A percentile compares a stretch with the other conserved stretches of the same genome.
These are phyloP conservation scores for Prunella strophiata DNA, from an alignment of 2,797 vertebrate genomes.

Conservation along the genomic window DNA sequence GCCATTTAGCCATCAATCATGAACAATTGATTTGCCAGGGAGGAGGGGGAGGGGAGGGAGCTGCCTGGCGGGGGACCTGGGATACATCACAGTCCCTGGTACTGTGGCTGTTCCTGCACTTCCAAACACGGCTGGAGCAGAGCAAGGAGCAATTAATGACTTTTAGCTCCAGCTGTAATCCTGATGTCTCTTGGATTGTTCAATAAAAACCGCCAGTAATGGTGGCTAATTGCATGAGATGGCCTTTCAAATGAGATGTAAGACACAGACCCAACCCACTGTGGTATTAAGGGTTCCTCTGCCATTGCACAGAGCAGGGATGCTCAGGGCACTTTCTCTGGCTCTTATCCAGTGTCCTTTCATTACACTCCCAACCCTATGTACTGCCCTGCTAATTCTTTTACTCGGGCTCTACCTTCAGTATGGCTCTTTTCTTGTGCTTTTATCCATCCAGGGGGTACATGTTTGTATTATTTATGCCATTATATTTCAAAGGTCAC, in stretches of 20 bases:
- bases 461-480: neutral
- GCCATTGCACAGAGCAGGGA: neutral
- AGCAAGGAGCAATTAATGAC: conserved; percentile 57
- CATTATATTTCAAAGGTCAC: neutral
- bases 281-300: conserved; percentile 13
- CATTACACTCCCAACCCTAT: neutral
- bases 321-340: neutral
- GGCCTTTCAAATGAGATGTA: conserved; percentile 47
- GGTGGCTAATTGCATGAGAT: conserved; percentile 47
- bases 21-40: neutral
- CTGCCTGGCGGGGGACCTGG: neutral
- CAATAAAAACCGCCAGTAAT: conserved; percentile 53
- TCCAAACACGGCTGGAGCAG: neutral
- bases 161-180: conserved; percentile 34
- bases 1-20: neutral
- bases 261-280: neutral
- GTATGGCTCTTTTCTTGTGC: neutral
- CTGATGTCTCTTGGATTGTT: conserved; percentile 49
- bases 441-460: neutral
- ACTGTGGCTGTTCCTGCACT: neutral
- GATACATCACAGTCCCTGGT: neutral
- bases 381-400: neutral
- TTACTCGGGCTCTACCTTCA: neutral
- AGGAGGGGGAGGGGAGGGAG: neutral
- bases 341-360: neutral